Evolutionary conservation across 2,888 invertebrate genomes (phyloP).

Genomic region (Drosophila nr. perissopoda): DNA sequence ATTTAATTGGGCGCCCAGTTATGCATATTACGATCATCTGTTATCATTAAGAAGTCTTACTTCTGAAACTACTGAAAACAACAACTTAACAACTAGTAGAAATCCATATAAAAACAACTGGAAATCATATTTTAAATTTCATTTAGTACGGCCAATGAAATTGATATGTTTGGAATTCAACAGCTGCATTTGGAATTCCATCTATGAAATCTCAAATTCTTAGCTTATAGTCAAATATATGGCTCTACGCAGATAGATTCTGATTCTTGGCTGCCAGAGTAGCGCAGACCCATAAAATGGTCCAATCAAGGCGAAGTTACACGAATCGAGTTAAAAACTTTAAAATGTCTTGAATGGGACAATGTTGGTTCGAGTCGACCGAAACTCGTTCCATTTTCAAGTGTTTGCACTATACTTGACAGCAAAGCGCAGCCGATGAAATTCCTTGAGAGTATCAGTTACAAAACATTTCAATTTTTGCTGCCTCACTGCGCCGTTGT

Average conservation of each 20-base stretch:
- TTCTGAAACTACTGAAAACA: neutral
- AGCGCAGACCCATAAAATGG: slow-evolving; percentile 46
- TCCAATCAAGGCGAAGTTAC: slow-evolving; percentile 54
- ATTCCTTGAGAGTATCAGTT: slow-evolving; percentile 70
- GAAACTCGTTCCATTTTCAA: slow-evolving; percentile 59
- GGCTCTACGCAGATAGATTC: slow-evolving; percentile 1
- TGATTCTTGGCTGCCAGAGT: slow-evolving; percentile 34
- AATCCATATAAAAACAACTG: neutral
- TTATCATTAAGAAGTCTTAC: neutral
- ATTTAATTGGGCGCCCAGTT: neutral
- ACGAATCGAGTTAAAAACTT: slow-evolving; percentile 31
- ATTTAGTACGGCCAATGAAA: neutral
- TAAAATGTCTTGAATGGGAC: slow-evolving; percentile 32
- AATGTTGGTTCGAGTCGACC: slow-evolving; percentile 10
- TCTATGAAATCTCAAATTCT: slow-evolving; percentile 6
- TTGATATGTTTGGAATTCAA: slow-evolving; percentile 9
- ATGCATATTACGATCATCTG: neutral
- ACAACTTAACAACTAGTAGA: neutral
- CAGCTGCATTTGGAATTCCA: slow-evolving; percentile 5
- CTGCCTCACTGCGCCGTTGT: slow-evolving; percentile 65
- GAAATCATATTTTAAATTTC: neutral
- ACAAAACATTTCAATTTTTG: slow-evolving; percentile 76
- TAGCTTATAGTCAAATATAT: slow-evolving; percentile 36
- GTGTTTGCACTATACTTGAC: slow-evolving; percentile 73
- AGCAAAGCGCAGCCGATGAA: slow-evolving; percentile 65